Base-by-base conservation (phyloP, 2,888 invertebrate genomes). In the Fragum whitleyi region DNA sequence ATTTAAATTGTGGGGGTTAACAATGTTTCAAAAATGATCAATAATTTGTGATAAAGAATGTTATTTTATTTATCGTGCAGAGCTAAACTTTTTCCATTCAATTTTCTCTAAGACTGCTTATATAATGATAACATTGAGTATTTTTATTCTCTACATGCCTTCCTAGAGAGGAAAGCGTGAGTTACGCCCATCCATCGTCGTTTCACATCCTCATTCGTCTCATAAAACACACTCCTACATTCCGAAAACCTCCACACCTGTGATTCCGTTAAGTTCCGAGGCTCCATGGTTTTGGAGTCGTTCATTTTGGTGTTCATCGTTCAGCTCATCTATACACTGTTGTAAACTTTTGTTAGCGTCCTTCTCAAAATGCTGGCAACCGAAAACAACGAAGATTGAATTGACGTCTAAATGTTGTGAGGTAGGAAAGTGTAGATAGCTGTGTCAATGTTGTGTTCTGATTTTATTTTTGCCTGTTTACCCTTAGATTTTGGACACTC, bases 281-380 rank as follows among this genome's bases (percentile, higher is more conserved):
- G 75, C 81, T 72, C 85, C 85, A n/a, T 85, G 85, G 85, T 72
- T 51, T 28, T 85, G 85, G 85, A 77, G 74, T 29, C 72, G 77
- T 55, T 67, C 74, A 2, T 57, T 79, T 14, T 77, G 79, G 77
- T 47, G 70, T 71, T 53, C 74, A 9, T 57, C 77, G 11, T 32
- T 82, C 32, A 55, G 62, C 21, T 75, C 77, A 5, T 77, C 85
- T 19, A 68, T 79, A 59, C 69, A 82, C 57, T 82, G 74, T 74
- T 85, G 79, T 62, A 81, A 81, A 74, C 29, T 74, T 23, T 71
- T 79, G 11, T 79, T 69, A 32, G 65, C 59, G 2, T 65, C 79
- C 9, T 59, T 85, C 51, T 74, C 77, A 14, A 68, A 70, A 47
- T 85, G 85, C 59, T 85, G 85, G 85, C 76, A 77, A 39, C 26